Base-by-base conservation (phyloP, 2,797 vertebrate genomes). In the Diglossa cyanea region DNA sequence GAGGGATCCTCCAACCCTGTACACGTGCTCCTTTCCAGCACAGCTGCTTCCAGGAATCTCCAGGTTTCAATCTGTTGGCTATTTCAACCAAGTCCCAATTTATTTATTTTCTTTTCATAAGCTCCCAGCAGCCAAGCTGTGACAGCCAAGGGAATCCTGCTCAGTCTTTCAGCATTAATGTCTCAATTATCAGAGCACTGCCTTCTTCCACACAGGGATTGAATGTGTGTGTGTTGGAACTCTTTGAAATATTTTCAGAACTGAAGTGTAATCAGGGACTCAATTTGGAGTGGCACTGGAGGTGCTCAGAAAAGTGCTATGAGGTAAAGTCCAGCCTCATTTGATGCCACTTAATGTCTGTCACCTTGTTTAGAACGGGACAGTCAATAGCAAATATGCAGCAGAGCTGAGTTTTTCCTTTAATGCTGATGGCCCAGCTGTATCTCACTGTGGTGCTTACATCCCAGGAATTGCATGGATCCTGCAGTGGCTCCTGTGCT, bases 401-500 rank as follows among this genome's bases (percentile, higher is more conserved):
- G 19, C 15, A 80, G 48, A 68, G n/a, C 35, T 58, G 70, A 81
- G 74, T 26, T 87, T 93, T 80, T 9, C 50, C 42, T 35, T 45
- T 17, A 40, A n/a, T 73, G 47, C 17, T 57, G 3, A 24, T 4
- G 5, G 11, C 20, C 7, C 2, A 2, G 20, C 50, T 78, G 44
- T 50, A 9, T 37, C 51, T 65, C 7, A 2, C 16, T 0, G 0
- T 17, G 47, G 39, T 21, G 44, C 19, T 61, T 4, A 2, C 47
- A 16, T 15, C 28, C 6, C 15, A 68, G 63, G 77, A 44, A 21
- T 0, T 24, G 28, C 6, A 0, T 12, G 63, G 6, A 45, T 53
- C 35, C 72, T 74, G 62, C 72, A 63, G 75, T 54, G 71, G 6
- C 67, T 62, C 28, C 0, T 28, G 47, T 6, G 13, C 50, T 15